A percentile compares a stretch with the other conserved stretches of the same genome.
Evolutionary conservation across 2,797 vertebrate species (phyloP).

Genomic region (Phrynocephalus vlangalii): DNA sequence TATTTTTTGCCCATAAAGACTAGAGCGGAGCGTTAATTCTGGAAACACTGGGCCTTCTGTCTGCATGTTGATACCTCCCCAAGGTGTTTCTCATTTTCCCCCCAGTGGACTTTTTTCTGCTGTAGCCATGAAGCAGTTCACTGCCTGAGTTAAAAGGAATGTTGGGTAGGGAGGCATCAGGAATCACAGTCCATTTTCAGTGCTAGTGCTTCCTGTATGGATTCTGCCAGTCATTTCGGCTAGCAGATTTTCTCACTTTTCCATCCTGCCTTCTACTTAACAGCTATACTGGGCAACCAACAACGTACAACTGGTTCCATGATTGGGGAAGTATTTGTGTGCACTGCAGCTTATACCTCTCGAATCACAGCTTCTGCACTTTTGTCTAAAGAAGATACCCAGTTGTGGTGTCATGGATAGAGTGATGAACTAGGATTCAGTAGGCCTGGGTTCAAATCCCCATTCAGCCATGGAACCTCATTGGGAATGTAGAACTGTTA

Average conservation of each 20-base stretch:
- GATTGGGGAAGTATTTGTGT: no score
- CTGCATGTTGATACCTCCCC: neutral
- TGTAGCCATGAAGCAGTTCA: neutral
- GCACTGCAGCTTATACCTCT: no score
- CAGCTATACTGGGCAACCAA: no score
- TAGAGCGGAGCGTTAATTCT: neutral
- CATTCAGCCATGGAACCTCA: no score
- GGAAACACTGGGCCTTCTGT: neutral
- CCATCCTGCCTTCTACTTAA: neutral
- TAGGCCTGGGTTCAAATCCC: no score
- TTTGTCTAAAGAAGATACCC: neutral
- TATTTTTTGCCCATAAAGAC: neutral
- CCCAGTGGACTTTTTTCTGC: neutral
- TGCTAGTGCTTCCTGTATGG: neutral
- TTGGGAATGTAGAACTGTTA: no score
- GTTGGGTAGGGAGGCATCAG: neutral
- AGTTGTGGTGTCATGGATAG: neutral
- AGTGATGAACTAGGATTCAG: neutral
- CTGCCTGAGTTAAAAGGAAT: neutral
- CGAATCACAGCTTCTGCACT: no score
- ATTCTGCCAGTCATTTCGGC: neutral
- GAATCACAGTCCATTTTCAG: neutral
- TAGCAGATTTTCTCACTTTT: neutral
- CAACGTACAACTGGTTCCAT: no score
- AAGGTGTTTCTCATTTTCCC: neutral